Percentiles rank a stretch among this genome's conserved stretches.
Evolutionary conservation across 1,140 invertebrate genomes (phyloP).

Genomic region (Aphaenogaster rudis): DNA sequence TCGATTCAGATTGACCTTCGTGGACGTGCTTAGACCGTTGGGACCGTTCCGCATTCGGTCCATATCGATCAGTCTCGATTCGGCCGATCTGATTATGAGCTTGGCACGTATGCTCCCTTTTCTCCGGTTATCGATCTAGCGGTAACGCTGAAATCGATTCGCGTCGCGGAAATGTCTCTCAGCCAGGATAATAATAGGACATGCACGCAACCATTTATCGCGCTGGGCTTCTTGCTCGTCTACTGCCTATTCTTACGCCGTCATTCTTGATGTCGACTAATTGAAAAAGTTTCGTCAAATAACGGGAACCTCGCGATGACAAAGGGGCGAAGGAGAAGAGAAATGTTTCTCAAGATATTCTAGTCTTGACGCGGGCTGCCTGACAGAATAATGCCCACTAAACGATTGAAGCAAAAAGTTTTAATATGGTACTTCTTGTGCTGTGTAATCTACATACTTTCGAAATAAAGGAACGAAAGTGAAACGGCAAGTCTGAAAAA

Average conservation of each 20-base stretch:
- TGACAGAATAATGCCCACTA: neutral
- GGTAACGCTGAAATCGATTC: slow-evolving; percentile 68
- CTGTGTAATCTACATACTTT: neutral
- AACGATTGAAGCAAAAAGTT: neutral
- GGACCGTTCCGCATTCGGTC: slow-evolving; percentile 39
- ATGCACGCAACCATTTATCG: slow-evolving; percentile 39
- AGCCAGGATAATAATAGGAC: slow-evolving; percentile 50
- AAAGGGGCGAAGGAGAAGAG: neutral
- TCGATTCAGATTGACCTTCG: slow-evolving; percentile 24
- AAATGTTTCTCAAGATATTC: slow-evolving; percentile 33
- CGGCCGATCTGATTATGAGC: slow-evolving; percentile 60
- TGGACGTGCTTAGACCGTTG: neutral
- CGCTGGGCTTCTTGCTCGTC: neutral
- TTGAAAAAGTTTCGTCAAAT: slow-evolving; percentile 78
- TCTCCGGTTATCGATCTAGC: slow-evolving; percentile 69
- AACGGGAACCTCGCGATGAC: slow-evolving; percentile 7
- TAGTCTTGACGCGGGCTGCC: neutral
- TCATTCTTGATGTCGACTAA: slow-evolving; percentile 65
- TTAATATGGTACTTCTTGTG: neutral
- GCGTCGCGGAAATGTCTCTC: slow-evolving; percentile 58
- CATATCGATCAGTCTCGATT: slow-evolving; percentile 46
- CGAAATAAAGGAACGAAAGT: neutral
- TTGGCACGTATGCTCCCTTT: slow-evolving; percentile 58
- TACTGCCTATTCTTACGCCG: slow-evolving; percentile 13
- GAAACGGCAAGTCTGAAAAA: neutral